phyloP scores from a whole-genome alignment of 2,113 vertebrate genomes.

The Nycticebus coucang region DNA sequence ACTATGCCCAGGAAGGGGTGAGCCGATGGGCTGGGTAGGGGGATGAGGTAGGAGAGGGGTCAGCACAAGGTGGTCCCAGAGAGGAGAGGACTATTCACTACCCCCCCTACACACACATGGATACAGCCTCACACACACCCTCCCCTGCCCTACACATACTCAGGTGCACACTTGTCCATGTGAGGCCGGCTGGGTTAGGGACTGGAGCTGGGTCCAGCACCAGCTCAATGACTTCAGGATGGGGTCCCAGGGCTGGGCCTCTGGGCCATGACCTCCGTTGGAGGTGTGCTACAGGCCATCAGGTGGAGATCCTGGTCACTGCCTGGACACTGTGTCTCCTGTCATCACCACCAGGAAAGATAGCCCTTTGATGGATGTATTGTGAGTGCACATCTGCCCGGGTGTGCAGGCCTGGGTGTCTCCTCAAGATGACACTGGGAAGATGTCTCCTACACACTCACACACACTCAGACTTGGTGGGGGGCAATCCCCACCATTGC shows the following conservation, averaged over 20 bases:
- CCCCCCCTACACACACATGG: not conserved
- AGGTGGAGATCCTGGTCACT: no score
- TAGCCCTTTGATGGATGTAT: not conserved
- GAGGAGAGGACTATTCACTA: not conserved
- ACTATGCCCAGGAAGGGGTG: not conserved
- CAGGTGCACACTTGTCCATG: not conserved
- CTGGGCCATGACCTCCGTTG: not conserved
- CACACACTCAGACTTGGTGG: not conserved
- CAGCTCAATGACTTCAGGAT: not conserved
- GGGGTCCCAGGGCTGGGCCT: not conserved
- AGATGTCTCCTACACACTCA: accelerated
- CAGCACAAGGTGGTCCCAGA: not conserved
- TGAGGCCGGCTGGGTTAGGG: not conserved
- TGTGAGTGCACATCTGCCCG: not conserved
- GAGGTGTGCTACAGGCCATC: not conserved
- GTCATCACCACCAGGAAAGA: not conserved
- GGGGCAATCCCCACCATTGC: not conserved
- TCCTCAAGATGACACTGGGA: not conserved
- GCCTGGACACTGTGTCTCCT: not conserved
- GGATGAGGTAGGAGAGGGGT: no score
- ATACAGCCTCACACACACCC: not conserved
- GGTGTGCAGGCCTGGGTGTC: not conserved
- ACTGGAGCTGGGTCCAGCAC: not conserved
- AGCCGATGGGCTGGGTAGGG: not conserved
- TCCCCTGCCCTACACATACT: not conserved